Evolutionary conservation across 1,140 invertebrate genomes (phyloP).

Genomic region (Trichogramma pretiosum): DNA sequence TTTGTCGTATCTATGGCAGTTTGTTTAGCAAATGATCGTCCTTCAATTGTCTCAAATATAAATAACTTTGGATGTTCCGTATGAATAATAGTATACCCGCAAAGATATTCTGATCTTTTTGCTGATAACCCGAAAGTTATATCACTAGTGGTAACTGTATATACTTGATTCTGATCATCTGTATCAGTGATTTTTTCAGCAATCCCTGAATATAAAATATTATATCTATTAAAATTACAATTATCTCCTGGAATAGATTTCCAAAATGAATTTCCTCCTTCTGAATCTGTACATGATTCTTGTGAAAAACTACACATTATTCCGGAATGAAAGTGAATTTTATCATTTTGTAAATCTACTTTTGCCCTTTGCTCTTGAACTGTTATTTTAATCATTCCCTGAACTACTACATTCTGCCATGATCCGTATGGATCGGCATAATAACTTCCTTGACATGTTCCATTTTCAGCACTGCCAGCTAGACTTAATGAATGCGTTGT

Average conservation of each 20-base stretch:
- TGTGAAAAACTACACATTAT: background rate
- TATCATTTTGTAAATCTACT: background rate
- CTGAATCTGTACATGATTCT: too few species aligned
- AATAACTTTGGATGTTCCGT: background rate
- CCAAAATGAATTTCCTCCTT: background rate
- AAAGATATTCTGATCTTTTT: background rate
- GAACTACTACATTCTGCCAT: background rate
- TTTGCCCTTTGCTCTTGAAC: background rate
- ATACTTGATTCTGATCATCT: background rate
- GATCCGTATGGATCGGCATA: background rate
- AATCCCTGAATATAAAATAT: background rate
- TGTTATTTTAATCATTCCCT: background rate
- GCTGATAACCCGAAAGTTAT: background rate
- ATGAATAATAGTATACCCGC: background rate
- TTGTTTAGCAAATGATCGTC: background rate
- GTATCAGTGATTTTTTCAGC: background rate
- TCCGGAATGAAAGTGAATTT: background rate
- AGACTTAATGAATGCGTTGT: too few species aligned
- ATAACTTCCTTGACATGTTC: too few species aligned
- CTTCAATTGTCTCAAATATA: background rate
- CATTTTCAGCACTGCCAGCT: too few species aligned
- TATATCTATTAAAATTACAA: too few species aligned
- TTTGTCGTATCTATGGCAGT: too few species aligned
- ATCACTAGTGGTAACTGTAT: background rate
- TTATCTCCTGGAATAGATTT: background rate